phyloP scores from a whole-genome alignment of 1,140 invertebrate genomes.

The Drosophila auraria region DNA sequence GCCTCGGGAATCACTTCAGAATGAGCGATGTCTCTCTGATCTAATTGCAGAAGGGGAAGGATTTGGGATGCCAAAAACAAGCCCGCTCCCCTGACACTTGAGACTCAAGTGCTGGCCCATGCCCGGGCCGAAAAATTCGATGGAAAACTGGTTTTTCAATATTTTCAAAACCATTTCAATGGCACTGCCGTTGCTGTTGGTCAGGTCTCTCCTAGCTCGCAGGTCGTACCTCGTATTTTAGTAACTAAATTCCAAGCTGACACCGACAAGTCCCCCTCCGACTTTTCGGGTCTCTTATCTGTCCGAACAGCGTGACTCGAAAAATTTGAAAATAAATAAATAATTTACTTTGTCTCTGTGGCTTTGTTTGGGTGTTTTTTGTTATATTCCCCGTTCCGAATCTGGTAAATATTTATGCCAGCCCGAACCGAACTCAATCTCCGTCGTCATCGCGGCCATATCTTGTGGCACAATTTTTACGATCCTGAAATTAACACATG shows the following conservation, averaged over 20 bases:
- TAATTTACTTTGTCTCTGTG: conserved; percentile 59
- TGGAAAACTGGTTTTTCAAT: conserved; percentile 74
- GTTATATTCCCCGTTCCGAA: conserved; percentile 69
- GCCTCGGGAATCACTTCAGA: conserved; percentile 58
- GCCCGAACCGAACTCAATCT: conserved; percentile 38
- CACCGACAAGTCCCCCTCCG: conserved; percentile 51
- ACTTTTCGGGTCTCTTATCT: conserved; percentile 65
- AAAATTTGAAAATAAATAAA: conserved; percentile 59
- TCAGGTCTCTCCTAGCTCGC: conserved; percentile 30
- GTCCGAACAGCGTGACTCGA: conserved; percentile 41
- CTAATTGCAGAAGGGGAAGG: conserved; percentile 60
- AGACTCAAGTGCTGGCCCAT: conserved; percentile 60
- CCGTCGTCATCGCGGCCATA: conserved; percentile 28
- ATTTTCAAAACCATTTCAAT: conserved; percentile 63
- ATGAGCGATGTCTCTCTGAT: conserved; percentile 76
- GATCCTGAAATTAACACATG: conserved; percentile 72
- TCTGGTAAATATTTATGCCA: conserved; percentile 70
- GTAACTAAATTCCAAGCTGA: conserved; percentile 49
- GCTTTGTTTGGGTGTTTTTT: conserved; percentile 59
- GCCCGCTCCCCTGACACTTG: conserved; percentile 52
- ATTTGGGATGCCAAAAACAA: conserved; percentile 26
- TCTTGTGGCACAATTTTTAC: conserved; percentile 62
- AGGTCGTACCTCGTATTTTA: conserved; percentile 64
- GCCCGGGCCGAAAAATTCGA: conserved; percentile 38
- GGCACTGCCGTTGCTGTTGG: conserved; percentile 31